A percentile compares a stretch with the other conserved stretches of the same genome.
phyloP scores from a whole-genome alignment of 2,797 vertebrate species.

The Tamandua tetradactyla region DNA sequence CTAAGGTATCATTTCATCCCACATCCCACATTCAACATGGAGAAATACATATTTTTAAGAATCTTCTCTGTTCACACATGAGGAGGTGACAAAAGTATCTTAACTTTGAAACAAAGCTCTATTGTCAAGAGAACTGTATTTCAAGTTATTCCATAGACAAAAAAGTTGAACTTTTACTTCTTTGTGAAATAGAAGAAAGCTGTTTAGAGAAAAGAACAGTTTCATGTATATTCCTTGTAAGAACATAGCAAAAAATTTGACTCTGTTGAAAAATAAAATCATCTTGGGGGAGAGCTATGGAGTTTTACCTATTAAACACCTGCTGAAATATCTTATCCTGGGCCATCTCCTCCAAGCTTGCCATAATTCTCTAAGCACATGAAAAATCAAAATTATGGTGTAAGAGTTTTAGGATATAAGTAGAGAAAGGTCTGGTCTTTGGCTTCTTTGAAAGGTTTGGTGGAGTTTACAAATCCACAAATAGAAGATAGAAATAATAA shows the following conservation, averaged over 20 bases:
- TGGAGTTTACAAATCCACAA: background rate
- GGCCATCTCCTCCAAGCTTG: background rate
- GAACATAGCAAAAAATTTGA: background rate
- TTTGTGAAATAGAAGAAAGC: conserved; percentile 21
- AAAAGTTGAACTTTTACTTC: background rate
- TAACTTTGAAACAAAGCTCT: conserved; percentile 51
- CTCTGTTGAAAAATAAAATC: conserved; percentile 13
- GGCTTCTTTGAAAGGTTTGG: conserved; percentile 2
- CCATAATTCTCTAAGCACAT: background rate
- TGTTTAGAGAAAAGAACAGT: conserved; percentile 6
- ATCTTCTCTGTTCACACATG: background rate
- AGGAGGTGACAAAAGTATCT: background rate
- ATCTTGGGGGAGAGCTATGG: background rate
- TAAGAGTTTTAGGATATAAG: background rate
- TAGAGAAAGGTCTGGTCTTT: background rate
- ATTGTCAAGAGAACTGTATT: conserved; percentile 30
- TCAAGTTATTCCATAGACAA: conserved; percentile 22
- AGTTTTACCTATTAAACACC: background rate
- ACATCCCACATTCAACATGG: background rate
- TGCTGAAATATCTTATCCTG: background rate
- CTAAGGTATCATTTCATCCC: no score
- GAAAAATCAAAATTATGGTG: background rate
- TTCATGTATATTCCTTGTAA: background rate
- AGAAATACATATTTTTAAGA: background rate
- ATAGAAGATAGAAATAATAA: background rate